These are phyloP conservation scores for Okamejei kenojei DNA, from an alignment of 2,797 vertebrate species.

Conservation along the genomic window DNA sequence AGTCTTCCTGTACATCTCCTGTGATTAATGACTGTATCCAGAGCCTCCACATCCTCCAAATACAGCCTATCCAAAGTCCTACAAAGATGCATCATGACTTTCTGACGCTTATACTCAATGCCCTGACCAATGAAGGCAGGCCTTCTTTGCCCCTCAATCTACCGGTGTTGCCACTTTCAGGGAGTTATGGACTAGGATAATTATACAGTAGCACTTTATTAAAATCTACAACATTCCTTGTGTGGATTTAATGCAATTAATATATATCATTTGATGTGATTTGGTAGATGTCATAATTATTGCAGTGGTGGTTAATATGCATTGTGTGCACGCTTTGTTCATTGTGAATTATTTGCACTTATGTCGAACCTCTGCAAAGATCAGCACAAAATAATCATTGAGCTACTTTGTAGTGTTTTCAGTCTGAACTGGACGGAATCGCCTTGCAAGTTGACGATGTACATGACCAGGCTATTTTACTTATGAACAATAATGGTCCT, in stretches of 20 bases:
- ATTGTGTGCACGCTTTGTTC: neutral
- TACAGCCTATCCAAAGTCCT: too few relatives aligned
- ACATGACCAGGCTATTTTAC: conserved; percentile 74
- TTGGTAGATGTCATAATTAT: neutral
- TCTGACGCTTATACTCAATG: too few relatives aligned
- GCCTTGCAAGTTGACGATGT: conserved; percentile 77
- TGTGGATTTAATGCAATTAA: neutral
- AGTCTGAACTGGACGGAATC: conserved; percentile 77
- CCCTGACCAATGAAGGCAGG: too few relatives aligned
- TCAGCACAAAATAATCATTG: neutral
- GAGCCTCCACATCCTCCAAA: too few relatives aligned
- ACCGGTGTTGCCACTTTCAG: too few relatives aligned
- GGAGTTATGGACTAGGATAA: neutral
- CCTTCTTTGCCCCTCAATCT: too few relatives aligned
- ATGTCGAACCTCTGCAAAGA: neutral
- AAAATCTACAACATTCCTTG: neutral
- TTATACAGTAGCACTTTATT: neutral
- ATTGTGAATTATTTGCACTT: neutral
- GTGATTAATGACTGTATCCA: too few relatives aligned
- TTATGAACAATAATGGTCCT: conserved; percentile 80
- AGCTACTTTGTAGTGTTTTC: conserved; percentile 61
- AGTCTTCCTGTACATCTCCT: too few relatives aligned
- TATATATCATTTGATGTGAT: neutral
- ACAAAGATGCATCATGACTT: too few relatives aligned
- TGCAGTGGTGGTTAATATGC: neutral